These are phyloP conservation scores for Caenorhabditis plicata DNA, from an alignment of 2,888 invertebrate genomes.

Conservation along the genomic window DNA sequence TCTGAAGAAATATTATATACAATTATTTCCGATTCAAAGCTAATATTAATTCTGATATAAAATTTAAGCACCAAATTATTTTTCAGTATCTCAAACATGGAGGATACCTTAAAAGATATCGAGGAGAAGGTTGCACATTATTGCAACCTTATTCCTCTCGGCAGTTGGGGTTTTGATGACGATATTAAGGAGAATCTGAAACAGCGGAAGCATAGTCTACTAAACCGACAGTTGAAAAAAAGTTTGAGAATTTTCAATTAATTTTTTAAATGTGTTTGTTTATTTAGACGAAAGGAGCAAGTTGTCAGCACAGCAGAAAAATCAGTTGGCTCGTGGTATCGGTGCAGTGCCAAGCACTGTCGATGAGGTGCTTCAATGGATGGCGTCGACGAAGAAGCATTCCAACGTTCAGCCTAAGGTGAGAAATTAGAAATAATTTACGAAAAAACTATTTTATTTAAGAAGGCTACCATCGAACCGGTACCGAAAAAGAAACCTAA, in stretches of 20 bases:
- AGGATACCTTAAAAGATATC: background rate
- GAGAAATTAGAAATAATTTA: background rate
- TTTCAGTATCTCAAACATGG: no score
- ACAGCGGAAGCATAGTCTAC: slow-evolving; percentile 45
- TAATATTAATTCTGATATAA: no score
- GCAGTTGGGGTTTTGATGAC: slow-evolving; percentile 53
- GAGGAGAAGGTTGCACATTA: slow-evolving; percentile 1
- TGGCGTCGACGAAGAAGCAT: slow-evolving; percentile 19
- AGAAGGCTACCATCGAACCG: background rate
- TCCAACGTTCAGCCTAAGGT: slow-evolving; percentile 25
- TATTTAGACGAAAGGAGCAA: slow-evolving; percentile 38
- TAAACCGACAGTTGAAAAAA: slow-evolving; percentile 46
- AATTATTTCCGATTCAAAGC: no score
- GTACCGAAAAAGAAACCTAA: background rate
- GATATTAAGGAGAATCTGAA: slow-evolving; percentile 41
- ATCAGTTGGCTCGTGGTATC: slow-evolving; percentile 40
- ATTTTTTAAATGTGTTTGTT: background rate
- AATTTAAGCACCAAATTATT: no score
- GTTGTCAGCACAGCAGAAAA: slow-evolving; percentile 36
- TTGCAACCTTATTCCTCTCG: slow-evolving; percentile 44
- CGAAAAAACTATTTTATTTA: background rate
- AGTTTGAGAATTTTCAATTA: no score
- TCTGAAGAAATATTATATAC: no score
- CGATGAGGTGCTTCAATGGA: slow-evolving; percentile 40
- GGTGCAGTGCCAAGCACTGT: slow-evolving; percentile 42